Conservation (phyloP, 2,888 invertebrate species). For the Pelosia muscerda region DNA sequence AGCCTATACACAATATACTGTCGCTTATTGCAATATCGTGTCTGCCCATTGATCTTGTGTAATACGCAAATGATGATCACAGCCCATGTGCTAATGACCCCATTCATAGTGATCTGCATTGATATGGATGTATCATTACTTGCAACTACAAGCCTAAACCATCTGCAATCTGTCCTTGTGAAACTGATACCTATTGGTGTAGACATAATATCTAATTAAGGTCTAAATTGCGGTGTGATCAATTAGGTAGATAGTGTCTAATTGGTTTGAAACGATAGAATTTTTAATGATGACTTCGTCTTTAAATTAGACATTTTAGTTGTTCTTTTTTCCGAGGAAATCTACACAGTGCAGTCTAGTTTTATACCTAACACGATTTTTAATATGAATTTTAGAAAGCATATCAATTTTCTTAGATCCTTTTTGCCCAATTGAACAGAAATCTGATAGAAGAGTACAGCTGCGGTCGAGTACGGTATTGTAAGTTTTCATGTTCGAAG, state of each 20-base stretch:
- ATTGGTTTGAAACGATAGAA: neutral
- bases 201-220: slow-evolving; percentile 58
- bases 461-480: too few relatives aligned
- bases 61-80: slow-evolving; percentile 70
- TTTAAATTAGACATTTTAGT: too few relatives aligned
- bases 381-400: too few relatives aligned
- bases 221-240: slow-evolving; percentile 44
- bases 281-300: neutral
- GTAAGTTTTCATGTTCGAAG: too few relatives aligned
- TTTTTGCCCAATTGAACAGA: too few relatives aligned
- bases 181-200: slow-evolving; percentile 50
- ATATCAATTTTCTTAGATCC: too few relatives aligned
- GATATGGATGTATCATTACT: slow-evolving; percentile 74
- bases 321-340: too few relatives aligned
- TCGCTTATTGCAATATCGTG: slow-evolving; percentile 6
- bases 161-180: slow-evolving; percentile 57
- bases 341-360: too few relatives aligned
- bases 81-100: slow-evolving; percentile 74
- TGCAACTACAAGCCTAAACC: slow-evolving; percentile 58
- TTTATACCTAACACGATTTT: too few relatives aligned
- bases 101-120: slow-evolving; percentile 81
- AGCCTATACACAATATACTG: neutral
- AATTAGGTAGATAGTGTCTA: slow-evolving; percentile 11
- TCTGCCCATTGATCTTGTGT: slow-evolving; percentile 7
- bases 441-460: too few relatives aligned